Evolutionary conservation across 2,888 invertebrate species (phyloP).

Genomic region (Nephrotoma flavescens): DNA sequence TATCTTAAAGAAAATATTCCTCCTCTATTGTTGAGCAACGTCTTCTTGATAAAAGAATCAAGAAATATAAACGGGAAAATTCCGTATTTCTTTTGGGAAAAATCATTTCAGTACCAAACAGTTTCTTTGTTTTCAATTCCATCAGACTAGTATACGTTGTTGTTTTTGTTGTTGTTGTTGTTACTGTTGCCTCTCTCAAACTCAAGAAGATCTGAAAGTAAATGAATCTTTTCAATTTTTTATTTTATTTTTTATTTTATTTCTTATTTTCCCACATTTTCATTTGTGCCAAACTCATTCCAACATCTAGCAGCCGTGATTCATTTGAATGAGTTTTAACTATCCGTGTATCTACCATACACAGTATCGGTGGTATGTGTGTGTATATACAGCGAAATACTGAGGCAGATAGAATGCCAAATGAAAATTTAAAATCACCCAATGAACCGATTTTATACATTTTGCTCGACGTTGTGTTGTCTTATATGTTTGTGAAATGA

Average conservation of each 20-base stretch:
- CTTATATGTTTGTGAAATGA: neutral
- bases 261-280: neutral
- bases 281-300: neutral
- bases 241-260: too few relatives aligned
- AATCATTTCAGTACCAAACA: neutral
- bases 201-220: neutral
- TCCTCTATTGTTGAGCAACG: neutral
- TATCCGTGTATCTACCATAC: neutral
- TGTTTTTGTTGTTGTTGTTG: neutral
- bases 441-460: neutral
- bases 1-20: neutral
- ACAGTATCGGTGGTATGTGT: neutral
- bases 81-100: neutral
- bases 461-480: neutral
- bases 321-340: neutral
- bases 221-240: neutral
- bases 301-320: neutral
- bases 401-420: neutral
- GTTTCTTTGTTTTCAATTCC: neutral
- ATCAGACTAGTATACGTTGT: neutral
- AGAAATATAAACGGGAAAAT: neutral
- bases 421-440: neutral
- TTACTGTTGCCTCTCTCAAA: neutral
- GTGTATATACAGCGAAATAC: neutral
- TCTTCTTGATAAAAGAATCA: neutral